These are phyloP conservation scores for Gracilinanus agilis DNA, from an alignment of 2,113 vertebrate species.

Conservation along the genomic window DNA sequence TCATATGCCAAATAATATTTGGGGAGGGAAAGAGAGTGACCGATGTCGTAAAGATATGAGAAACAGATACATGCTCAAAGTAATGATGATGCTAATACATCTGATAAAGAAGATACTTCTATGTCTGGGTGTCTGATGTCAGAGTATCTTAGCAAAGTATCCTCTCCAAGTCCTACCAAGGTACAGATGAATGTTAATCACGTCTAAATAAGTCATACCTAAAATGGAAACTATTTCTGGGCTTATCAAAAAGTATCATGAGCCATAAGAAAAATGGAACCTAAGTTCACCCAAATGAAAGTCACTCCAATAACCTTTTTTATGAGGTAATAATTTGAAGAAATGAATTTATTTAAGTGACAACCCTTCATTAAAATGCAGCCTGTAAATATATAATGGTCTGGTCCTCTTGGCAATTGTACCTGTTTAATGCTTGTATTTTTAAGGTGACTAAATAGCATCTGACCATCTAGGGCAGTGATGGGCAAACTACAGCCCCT, in stretches of 20 bases:
- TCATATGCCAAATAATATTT: not conserved
- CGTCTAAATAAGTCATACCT: constrained; percentile 54
- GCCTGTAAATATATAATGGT: constrained; percentile 31
- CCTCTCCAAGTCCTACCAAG: not conserved
- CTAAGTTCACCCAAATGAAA: constrained; percentile 54
- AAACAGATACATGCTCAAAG: constrained; percentile 16
- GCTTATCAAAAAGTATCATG: constrained; percentile 56
- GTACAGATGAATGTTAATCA: constrained; percentile 42
- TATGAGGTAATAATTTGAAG: constrained; percentile 19
- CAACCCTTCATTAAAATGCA: constrained; percentile 49
- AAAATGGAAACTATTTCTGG: constrained; percentile 47
- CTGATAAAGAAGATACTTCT: not conserved
- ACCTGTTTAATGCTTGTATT: not conserved
- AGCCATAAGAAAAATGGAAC: constrained; percentile 63
- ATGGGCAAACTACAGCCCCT: too few relatives aligned
- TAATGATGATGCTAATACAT: not conserved
- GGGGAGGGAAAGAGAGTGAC: not conserved
- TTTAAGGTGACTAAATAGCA: not conserved
- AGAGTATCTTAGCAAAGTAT: not conserved
- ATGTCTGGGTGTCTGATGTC: not conserved
- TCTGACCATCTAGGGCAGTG: not conserved
- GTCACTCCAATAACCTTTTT: constrained; percentile 60
- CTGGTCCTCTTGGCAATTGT: not conserved
- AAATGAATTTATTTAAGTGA: constrained; percentile 40
- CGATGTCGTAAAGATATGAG: constrained; percentile 35